Evolutionary conservation across 2,113 vertebrate genomes (phyloP).

Genomic region (Oreocharis arfaki): DNA sequence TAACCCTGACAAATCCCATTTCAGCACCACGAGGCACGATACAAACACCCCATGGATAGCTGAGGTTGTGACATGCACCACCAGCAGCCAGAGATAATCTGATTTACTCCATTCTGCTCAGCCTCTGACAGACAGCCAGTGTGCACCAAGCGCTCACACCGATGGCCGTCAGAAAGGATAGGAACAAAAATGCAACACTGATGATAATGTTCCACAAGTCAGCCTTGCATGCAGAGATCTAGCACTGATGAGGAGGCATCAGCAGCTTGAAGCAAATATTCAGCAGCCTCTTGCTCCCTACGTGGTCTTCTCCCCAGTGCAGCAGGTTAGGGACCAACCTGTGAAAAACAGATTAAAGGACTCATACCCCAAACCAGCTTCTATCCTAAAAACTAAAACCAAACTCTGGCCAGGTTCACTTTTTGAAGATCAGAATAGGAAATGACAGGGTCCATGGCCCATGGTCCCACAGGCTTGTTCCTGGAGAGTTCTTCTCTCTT

Average conservation of each 20-base stretch:
- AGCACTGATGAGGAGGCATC: background rate
- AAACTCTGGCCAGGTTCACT: background rate
- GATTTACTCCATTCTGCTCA: background rate
- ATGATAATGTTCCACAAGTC: background rate
- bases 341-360: background rate
- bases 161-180: accelerated
- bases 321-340: background rate
- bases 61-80: background rate
- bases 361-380: background rate
- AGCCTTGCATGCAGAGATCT: background rate
- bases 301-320: background rate
- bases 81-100: background rate
- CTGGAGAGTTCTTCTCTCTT: background rate
- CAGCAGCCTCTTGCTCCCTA: background rate
- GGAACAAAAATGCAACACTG: background rate
- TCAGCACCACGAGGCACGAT: accelerated
- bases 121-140: accelerated
- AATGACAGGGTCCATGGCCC: accelerated
- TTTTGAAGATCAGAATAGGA: background rate
- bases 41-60: background rate
- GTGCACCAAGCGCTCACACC: accelerated
- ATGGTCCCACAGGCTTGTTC: background rate
- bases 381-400: background rate
- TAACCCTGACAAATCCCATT: background rate
- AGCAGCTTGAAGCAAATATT: background rate